A percentile compares a stretch with the other conserved stretches of the same genome.
Conservation (phyloP, 2,797 vertebrate species). For the Molossus alvarezi region DNA sequence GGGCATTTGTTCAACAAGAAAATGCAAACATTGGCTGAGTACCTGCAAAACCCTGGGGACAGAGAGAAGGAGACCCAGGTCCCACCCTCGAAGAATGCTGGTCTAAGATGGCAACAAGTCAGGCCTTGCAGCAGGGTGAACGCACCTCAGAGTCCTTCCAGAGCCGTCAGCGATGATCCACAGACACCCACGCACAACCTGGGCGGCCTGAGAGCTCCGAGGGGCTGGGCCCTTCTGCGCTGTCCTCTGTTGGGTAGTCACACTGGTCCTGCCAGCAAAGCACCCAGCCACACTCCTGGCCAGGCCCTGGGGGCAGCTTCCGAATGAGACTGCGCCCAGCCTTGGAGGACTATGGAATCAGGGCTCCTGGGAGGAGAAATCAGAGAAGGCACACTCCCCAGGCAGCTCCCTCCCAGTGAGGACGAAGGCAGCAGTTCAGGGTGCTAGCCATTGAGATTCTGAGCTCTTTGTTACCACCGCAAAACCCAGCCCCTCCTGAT, state of each 20-base stretch:
- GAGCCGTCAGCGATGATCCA: neutral
- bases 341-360: too few relatives aligned
- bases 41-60: neutral
- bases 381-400: neutral
- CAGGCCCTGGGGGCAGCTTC: too few relatives aligned
- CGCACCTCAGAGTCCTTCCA: neutral
- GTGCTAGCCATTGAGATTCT: fast-evolving
- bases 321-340: too few relatives aligned
- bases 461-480: too few relatives aligned
- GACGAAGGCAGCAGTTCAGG: neutral
- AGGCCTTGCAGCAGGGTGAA: fast-evolving
- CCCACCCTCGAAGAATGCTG: neutral
- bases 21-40: neutral
- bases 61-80: neutral
- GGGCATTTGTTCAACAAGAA: neutral
- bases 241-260: neutral
- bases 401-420: neutral
- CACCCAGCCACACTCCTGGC: fast-evolving
- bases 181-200: too few relatives aligned
- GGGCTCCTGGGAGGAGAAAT: neutral
- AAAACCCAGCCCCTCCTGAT: too few relatives aligned
- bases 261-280: neutral
- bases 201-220: neutral
- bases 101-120: fast-evolving
- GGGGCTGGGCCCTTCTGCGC: too few relatives aligned